These are phyloP conservation scores for Aythya baeri DNA, from an alignment of 2,113 vertebrate species.

Conservation along the genomic window DNA sequence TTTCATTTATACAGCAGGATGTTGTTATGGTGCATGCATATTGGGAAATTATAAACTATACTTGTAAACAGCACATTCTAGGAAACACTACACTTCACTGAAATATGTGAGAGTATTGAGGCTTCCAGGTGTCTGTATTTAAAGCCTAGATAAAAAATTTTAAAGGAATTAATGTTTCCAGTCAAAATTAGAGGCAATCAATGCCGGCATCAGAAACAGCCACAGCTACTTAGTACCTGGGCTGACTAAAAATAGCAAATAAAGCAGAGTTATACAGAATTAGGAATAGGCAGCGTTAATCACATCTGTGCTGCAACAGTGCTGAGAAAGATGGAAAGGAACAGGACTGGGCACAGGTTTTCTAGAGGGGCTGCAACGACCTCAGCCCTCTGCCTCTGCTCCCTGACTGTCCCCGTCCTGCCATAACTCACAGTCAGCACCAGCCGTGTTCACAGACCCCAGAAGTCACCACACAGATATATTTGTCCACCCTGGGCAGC, in stretches of 20 bases:
- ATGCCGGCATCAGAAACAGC: neutral
- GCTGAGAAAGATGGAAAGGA: neutral
- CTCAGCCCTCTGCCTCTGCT: neutral
- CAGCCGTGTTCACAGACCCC: neutral
- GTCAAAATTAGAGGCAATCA: neutral
- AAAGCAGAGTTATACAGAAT: neutral
- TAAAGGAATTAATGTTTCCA: neutral
- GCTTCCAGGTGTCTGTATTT: neutral
- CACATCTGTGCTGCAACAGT: neutral
- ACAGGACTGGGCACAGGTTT: neutral
- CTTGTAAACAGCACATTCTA: neutral
- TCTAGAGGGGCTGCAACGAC: neutral
- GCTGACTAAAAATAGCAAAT: neutral
- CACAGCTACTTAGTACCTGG: neutral
- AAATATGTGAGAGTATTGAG: neutral
- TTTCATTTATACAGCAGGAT: neutral
- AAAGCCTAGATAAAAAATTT: neutral
- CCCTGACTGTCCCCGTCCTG: neutral
- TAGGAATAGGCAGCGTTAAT: neutral
- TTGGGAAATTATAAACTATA: neutral
- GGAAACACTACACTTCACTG: neutral
- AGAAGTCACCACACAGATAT: accelerated
- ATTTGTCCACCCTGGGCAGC: neutral
- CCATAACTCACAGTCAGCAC: accelerated
- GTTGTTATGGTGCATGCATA: neutral